phyloP scores from a whole-genome alignment of 64 coral and sea anemone species.

The Stylophora pistillata region DNA sequence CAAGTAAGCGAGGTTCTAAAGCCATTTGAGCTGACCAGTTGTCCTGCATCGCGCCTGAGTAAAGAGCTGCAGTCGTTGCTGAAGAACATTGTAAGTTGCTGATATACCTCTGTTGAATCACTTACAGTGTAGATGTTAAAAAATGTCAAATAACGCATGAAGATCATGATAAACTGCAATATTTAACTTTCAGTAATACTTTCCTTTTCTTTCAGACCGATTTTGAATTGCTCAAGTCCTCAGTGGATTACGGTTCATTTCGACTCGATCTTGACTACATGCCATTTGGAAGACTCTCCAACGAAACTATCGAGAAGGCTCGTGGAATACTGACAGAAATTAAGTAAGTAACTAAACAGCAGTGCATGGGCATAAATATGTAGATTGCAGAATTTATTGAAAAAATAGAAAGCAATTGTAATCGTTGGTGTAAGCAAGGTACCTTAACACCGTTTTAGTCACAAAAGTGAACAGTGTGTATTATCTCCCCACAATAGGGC shows the following conservation, averaged over 20 bases:
- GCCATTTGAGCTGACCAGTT: constrained; percentile 75
- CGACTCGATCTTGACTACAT: constrained; percentile 69
- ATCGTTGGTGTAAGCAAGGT: no score
- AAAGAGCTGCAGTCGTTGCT: constrained; percentile 68
- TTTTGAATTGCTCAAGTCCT: constrained; percentile 17
- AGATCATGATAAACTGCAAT: no score
- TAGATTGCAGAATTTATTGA: background rate
- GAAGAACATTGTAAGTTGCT: constrained; percentile 76
- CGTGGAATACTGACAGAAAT: constrained; percentile 60
- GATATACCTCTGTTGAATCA: background rate
- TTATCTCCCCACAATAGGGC: no score
- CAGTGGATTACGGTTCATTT: constrained; percentile 18
- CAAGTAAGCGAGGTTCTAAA: constrained; percentile 71
- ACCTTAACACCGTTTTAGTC: no score
- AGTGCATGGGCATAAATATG: no score
- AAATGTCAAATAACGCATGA: background rate
- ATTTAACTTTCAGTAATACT: background rate
- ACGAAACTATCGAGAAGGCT: constrained; percentile 78
- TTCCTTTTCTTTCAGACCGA: constrained; percentile 40
- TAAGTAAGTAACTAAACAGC: constrained; percentile 46
- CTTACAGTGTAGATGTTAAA: background rate
- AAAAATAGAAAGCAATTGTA: background rate
- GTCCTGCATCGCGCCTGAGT: constrained; percentile 66
- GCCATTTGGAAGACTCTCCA: constrained; percentile 78
- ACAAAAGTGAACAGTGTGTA: no score